Conservation (phyloP, 1,140 invertebrate species). For the Hypothenemus hampei region DNA sequence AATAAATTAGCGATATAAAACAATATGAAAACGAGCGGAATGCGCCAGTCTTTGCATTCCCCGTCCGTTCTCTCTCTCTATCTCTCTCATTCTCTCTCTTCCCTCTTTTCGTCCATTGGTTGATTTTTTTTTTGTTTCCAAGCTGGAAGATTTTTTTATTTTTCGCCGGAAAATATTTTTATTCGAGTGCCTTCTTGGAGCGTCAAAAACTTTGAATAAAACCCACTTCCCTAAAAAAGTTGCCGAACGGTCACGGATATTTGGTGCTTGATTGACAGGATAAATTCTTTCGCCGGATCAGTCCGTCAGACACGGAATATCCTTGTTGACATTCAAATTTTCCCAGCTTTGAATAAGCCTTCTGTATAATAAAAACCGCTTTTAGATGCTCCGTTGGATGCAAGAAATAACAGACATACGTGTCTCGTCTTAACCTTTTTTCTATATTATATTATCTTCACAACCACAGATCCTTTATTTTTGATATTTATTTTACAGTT, state of each 20-base stretch:
- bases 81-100: conserved; percentile 13
- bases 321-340: conserved; percentile 43
- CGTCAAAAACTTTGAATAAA: no score
- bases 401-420: conserved; percentile 7
- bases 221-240: background rate
- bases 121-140: background rate
- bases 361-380: conserved; percentile 33
- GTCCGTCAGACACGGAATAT: conserved; percentile 34
- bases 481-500: background rate
- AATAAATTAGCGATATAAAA: conserved; percentile 45
- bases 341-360: conserved; percentile 35
- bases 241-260: conserved; percentile 10
- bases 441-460: conserved; percentile 1
- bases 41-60: conserved; percentile 42
- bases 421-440: conserved; percentile 13
- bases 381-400: background rate
- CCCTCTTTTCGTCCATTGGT: conserved; percentile 7
- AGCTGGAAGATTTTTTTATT: background rate
- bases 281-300: conserved; percentile 31
- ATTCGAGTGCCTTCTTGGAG: no score
- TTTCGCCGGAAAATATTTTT: no score
- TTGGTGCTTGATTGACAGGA: conserved; percentile 30
- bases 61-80: conserved; percentile 22
- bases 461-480: no score
- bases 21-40: conserved; percentile 42